Evolutionary conservation across 2,797 vertebrate species (phyloP), one percentile per base, ranked within the genome.

Genomic region (Petrocephalus schoutedeni): DNA sequence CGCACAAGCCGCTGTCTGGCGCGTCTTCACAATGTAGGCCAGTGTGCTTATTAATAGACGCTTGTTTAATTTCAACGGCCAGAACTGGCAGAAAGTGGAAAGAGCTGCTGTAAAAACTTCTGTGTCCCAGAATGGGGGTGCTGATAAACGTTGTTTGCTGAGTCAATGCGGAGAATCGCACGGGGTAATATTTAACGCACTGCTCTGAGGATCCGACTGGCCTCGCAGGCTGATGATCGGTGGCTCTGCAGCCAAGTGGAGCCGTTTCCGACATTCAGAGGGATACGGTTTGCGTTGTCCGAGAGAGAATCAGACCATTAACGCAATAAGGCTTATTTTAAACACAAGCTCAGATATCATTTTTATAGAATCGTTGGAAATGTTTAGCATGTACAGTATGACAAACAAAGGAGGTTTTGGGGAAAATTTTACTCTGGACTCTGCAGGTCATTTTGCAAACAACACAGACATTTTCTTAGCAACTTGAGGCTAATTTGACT

Each of bases 11-110:
- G n/a, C 80, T 23, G 41, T 86, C 84, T 86, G 54, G 21, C 14
- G 9, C 12, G 16, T 58, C 56, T 86, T 86, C 28, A 19, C 84
- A 58, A 58, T 86, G 84, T 86, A 86, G 84, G 84, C 16, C 84
- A 86, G 56, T 2, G 0, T 86, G 23, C 7, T 86, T 86, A 86
- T 86, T 86, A 86, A 86, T 86, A 86, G 84, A 10, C n/a, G 54
- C 84, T 58, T 86, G 84, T 86, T 58, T 86, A 86, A 86, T 86
- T 86, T 32, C 32, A 86, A n/a, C 57, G 23, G 84, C 32, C 28
- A 41, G 41, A 86, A 57, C 28, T 57, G 84, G 54, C 21, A 56
- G 84, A 86, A 86, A 86, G 53, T 8, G n/a, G 23, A 41, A 41
- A 41, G 84, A 41, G 84, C 84, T 6, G 56, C 51, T 85, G 83